These are phyloP conservation scores for Nycticryphes semicollaris DNA, from an alignment of 2,113 vertebrate species.

Conservation along the genomic window DNA sequence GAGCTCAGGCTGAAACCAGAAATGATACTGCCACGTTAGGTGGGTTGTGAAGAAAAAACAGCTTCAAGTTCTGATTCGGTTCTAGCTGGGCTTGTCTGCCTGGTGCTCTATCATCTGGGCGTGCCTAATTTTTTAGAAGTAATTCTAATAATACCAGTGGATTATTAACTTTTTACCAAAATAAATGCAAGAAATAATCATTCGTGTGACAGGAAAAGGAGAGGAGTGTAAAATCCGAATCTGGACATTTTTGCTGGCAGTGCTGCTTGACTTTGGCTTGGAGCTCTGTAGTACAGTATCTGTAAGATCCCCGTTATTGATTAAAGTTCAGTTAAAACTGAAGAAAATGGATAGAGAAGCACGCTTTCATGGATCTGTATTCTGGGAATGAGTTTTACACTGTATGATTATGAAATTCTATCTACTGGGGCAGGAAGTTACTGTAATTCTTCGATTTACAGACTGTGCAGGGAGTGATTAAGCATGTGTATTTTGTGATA, in stretches of 20 bases:
- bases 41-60: neutral
- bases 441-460: neutral
- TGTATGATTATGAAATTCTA: neutral
- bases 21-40: neutral
- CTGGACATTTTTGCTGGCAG: neutral
- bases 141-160: neutral
- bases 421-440: neutral
- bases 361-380: neutral
- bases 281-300: neutral
- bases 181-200: neutral
- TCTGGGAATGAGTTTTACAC: neutral
- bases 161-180: neutral
- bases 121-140: neutral
- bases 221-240: neutral
- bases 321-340: neutral
- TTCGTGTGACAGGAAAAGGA: neutral
- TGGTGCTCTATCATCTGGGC: neutral
- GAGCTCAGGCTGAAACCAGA: neutral
- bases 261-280: neutral
- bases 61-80: neutral
- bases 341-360: neutral
- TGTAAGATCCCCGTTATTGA: neutral
- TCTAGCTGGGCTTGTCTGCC: neutral
- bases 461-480: neutral
- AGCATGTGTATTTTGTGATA: neutral